A percentile compares a stretch with the other conserved stretches of the same genome.
Evolutionary conservation across 2,888 invertebrate genomes (phyloP).

Genomic region (Thumatha senex): DNA sequence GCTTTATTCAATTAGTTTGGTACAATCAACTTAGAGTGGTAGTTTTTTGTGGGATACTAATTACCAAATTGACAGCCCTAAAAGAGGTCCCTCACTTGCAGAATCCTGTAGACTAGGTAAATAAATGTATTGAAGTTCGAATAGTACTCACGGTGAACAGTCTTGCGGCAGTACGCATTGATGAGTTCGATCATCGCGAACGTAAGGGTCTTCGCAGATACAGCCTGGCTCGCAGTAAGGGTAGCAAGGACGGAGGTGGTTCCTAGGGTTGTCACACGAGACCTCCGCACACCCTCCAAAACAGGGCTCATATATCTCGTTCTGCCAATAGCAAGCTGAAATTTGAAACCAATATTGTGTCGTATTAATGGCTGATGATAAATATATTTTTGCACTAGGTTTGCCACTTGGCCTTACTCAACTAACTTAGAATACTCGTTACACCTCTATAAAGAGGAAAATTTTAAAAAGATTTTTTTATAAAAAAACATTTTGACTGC

Average conservation of each 20-base stretch:
- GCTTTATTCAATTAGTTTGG: too few species aligned
- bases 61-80: too few species aligned
- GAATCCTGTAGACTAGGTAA: too few species aligned
- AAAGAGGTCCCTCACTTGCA: too few species aligned
- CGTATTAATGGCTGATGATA: not conserved
- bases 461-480: too few species aligned
- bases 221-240: conserved; percentile 79
- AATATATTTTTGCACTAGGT: not conserved
- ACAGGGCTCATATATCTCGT: conserved; percentile 73
- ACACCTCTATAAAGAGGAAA: too few species aligned
- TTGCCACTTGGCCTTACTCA: too few species aligned
- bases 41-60: too few species aligned
- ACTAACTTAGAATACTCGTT: too few species aligned
- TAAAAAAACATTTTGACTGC: too few species aligned
- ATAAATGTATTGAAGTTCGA: too few species aligned
- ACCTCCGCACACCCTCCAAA: conserved; percentile 77
- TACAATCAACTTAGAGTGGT: too few species aligned
- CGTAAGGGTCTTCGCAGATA: conserved; percentile 74
- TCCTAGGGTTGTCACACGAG: conserved; percentile 76
- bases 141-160: conserved; percentile 67
- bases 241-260: conserved; percentile 75
- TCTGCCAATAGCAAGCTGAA: conserved; percentile 74
- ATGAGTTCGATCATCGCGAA: conserved; percentile 74
- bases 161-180: conserved; percentile 75
- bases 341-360: conserved; percentile 3